Conservation (phyloP, 2,113 vertebrate species). For the Miniopterus natalensis region DNA sequence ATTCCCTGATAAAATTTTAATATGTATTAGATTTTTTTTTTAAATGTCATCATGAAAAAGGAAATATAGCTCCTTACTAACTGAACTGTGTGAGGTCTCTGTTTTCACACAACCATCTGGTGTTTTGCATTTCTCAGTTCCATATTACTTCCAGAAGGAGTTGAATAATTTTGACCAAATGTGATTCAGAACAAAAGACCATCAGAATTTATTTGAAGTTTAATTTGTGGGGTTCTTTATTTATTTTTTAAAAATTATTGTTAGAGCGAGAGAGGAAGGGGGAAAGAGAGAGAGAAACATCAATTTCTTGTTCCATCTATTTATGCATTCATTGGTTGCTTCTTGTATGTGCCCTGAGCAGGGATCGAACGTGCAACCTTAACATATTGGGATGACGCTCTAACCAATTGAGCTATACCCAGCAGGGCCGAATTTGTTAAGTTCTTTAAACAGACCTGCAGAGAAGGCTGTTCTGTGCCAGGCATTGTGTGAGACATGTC, state of each 20-base stretch:
- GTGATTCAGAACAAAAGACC: background rate
- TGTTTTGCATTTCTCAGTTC: constrained; percentile 43
- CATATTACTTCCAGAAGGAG: background rate
- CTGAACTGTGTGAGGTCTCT: background rate
- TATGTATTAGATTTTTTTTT: background rate
- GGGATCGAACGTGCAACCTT: background rate
- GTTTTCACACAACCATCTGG: constrained; percentile 34
- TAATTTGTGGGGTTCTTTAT: background rate
- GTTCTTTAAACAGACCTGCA: background rate
- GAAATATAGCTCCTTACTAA: background rate
- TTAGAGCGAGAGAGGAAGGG: background rate
- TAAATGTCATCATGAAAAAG: constrained; percentile 43
- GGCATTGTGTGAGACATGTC: background rate
- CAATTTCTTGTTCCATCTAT: background rate
- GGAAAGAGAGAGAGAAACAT: background rate
- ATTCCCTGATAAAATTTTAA: constrained; percentile 8
- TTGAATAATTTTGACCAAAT: constrained; percentile 38
- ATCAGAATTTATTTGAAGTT: background rate
- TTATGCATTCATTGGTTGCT: background rate
- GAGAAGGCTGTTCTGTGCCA: background rate
- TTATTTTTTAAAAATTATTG: background rate
- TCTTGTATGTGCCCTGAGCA: background rate
- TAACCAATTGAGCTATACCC: background rate
- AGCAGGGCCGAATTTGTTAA: background rate
- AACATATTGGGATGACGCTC: background rate